A percentile compares a stretch with the other conserved stretches of the same genome.
Conservation (phyloP, 2,113 vertebrate species). For the Psilopogon haemacephalus region DNA sequence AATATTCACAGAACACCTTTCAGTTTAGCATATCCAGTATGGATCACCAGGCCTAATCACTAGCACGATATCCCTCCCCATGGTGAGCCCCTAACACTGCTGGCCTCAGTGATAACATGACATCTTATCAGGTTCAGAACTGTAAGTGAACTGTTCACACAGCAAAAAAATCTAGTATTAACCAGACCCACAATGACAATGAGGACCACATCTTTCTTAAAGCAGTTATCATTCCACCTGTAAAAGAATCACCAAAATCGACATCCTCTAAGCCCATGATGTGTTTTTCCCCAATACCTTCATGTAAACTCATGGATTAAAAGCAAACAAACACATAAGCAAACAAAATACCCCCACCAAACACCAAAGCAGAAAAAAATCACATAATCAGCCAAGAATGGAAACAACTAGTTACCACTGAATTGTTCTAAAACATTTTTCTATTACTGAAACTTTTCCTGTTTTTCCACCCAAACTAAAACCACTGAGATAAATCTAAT, state of each 20-base stretch:
- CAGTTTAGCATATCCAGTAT: accelerated
- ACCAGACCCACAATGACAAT: neutral
- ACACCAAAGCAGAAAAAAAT: neutral
- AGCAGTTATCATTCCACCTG: neutral
- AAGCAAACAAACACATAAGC: neutral
- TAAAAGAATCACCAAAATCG: neutral
- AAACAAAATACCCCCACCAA: neutral
- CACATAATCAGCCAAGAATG: neutral
- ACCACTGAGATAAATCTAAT: neutral
- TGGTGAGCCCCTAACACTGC: accelerated
- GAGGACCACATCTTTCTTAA: neutral
- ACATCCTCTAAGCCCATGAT: neutral
- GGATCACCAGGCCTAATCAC: neutral
- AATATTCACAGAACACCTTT: neutral
- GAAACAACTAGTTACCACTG: neutral
- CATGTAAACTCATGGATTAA: neutral
- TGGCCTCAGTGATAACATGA: neutral
- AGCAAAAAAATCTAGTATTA: neutral
- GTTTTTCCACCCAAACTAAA: neutral
- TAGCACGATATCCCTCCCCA: too few relatives aligned
- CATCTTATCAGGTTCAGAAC: neutral
- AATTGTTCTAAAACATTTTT: neutral
- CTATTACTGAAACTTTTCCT: neutral
- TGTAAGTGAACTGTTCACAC: accelerated
- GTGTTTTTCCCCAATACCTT: neutral